Evolutionary conservation across 2,888 invertebrate species (phyloP).

Genomic region (Synanthedon myopaeformis): DNA sequence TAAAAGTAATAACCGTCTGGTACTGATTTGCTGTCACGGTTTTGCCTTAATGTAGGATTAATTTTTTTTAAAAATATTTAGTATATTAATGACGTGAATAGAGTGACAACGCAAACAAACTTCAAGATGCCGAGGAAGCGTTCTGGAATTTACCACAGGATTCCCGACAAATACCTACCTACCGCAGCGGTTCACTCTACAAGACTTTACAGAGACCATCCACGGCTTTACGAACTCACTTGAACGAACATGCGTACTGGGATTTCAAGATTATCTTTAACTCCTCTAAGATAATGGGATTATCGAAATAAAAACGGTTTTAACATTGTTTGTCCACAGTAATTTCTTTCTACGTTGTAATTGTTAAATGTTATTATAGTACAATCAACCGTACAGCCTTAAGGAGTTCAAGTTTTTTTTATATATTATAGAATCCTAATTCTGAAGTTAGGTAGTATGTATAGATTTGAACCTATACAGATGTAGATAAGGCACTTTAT

Average conservation of each 20-base stretch:
- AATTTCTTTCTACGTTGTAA: no score
- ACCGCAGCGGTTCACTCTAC: constrained; percentile 35
- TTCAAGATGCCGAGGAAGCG: constrained; percentile 32
- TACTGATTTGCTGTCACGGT: no score
- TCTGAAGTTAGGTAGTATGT: no score
- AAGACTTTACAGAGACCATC: constrained; percentile 39
- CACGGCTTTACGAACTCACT: constrained; percentile 11
- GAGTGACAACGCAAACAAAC: constrained; percentile 19
- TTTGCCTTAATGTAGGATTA: no score
- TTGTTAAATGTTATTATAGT: no score
- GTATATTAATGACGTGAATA: neutral
- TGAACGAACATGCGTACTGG: neutral
- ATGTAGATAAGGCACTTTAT: no score
- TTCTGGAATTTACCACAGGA: constrained; percentile 30
- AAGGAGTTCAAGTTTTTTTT: no score
- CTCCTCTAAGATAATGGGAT: neutral
- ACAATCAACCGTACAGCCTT: no score
- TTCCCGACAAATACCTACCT: constrained; percentile 47
- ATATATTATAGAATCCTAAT: no score
- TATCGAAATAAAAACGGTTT: neutral
- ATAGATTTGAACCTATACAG: no score
- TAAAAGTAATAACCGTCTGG: no score
- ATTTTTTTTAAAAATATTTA: no score
- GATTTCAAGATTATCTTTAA: neutral
- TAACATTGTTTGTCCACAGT: neutral